A percentile compares a stretch with the other conserved stretches of the same genome.
phyloP scores from a whole-genome alignment of 1,140 invertebrate genomes.

The Hermetia illucens region DNA sequence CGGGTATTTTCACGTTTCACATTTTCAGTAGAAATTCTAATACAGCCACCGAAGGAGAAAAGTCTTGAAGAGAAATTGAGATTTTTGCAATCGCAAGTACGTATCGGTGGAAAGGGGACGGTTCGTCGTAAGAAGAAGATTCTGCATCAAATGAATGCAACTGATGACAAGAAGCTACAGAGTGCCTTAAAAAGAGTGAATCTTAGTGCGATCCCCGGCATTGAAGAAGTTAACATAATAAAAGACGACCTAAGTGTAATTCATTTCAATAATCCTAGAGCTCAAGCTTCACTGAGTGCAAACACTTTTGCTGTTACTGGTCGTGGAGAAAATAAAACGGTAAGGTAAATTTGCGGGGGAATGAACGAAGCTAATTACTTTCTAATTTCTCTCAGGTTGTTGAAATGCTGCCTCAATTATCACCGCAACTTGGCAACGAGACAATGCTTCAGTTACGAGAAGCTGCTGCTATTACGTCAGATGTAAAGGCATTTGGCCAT shows the following conservation, averaged over 20 bases:
- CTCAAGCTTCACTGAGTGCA: constrained; percentile 88
- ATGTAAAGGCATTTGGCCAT: too few species aligned
- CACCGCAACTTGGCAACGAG: constrained; percentile 73
- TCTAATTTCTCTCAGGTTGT: constrained; percentile 1
- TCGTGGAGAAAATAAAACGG: constrained; percentile 92
- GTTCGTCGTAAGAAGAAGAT: constrained; percentile 99
- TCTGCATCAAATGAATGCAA: constrained; percentile 88
- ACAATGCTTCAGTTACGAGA: constrained; percentile 70
- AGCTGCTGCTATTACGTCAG: constrained; percentile 55
- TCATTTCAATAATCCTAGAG: constrained; percentile 98
- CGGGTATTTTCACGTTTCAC: too few species aligned
- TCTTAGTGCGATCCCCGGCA: constrained; percentile 93
- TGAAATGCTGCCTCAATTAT: constrained; percentile 55
- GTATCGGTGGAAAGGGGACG: constrained; percentile 92
- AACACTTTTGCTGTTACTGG: constrained; percentile 97
- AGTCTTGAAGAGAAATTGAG: constrained; percentile 91
- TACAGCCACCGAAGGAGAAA: too few species aligned
- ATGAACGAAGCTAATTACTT: constrained; percentile 6
- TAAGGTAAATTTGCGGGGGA: constrained; percentile 77
- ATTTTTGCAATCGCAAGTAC: constrained; percentile 78
- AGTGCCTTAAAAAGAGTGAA: constrained; percentile 91
- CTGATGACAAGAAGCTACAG: constrained; percentile 96
- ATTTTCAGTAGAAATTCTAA: too few species aligned
- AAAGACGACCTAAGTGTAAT: constrained; percentile 97
- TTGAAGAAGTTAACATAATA: constrained; percentile 99